These are phyloP conservation scores for Drosophila oshimai DNA, from an alignment of 1,140 invertebrate genomes.

Conservation along the genomic window DNA sequence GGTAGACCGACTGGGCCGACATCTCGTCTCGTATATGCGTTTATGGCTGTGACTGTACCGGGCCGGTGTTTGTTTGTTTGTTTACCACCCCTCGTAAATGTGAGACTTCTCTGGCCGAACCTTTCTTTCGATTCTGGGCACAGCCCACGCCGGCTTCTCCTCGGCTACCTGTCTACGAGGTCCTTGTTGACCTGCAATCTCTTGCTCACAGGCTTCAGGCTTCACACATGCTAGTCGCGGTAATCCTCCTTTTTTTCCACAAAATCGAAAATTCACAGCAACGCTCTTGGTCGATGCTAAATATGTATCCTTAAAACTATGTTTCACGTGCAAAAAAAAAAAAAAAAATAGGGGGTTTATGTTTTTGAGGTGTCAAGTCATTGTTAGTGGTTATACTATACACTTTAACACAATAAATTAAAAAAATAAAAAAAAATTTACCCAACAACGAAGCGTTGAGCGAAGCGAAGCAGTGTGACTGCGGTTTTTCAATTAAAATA, in stretches of 20 bases:
- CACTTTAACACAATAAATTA: slow-evolving; percentile 12
- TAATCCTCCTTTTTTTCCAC: slow-evolving; percentile 11
- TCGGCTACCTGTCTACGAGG: not conserved
- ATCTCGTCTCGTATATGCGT: slow-evolving; percentile 2
- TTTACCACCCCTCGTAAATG: slow-evolving; percentile 28
- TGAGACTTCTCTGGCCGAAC: slow-evolving; percentile 28
- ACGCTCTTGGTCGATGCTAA: slow-evolving; percentile 2
- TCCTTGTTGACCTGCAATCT: slow-evolving; percentile 2
- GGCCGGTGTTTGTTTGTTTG: slow-evolving; percentile 25
- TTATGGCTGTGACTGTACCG: slow-evolving; percentile 39
- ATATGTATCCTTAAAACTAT: slow-evolving; percentile 57
- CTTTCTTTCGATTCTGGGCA: no score
- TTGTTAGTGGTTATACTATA: slow-evolving; percentile 25
- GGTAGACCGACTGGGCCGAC: slow-evolving; percentile 40
- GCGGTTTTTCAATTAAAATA: no score
- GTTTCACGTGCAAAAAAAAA: slow-evolving; percentile 73
- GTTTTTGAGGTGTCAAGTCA: slow-evolving; percentile 44
- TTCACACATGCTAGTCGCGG: slow-evolving; percentile 3
- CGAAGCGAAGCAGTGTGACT: not conserved
- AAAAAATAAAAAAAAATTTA: slow-evolving; percentile 50
- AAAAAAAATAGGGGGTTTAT: slow-evolving; percentile 55
- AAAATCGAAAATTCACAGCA: slow-evolving; percentile 9
- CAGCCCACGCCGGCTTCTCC: not conserved
- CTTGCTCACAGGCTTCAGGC: not conserved
- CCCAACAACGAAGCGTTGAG: slow-evolving; percentile 36